Evolutionary conservation across 2,113 vertebrate genomes (phyloP).

Genomic region (Sorex fumeus): DNA sequence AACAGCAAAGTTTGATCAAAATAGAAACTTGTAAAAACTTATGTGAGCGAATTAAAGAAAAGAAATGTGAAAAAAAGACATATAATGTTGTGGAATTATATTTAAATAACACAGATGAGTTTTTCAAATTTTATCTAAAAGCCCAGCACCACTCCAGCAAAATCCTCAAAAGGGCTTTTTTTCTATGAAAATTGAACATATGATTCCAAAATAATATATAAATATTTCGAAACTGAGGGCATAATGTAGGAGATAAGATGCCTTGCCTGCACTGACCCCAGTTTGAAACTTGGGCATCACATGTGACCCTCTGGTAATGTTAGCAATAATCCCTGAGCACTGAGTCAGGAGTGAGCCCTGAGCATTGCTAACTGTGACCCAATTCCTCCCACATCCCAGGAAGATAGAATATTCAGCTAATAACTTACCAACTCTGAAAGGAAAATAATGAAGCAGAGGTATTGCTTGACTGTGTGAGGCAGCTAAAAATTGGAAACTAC

Average conservation of each 20-base stretch:
- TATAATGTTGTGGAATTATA: neutral
- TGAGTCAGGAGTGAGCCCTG: no score
- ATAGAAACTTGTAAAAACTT: slow-evolving; percentile 24
- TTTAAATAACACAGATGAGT: neutral
- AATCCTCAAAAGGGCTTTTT: neutral
- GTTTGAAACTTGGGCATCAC: no score
- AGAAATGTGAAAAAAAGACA: neutral
- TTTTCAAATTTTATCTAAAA: neutral
- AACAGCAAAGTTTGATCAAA: slow-evolving; percentile 22
- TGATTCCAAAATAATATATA: slow-evolving; percentile 34
- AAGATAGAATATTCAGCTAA: no score
- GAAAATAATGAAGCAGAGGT: neutral
- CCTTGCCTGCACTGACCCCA: no score
- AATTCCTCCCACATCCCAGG: no score
- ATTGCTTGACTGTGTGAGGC: neutral
- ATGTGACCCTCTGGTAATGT: no score
- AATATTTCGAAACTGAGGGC: neutral
- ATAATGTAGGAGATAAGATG: no score
- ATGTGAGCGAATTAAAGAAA: neutral
- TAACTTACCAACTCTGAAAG: no score
- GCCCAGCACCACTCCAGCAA: neutral
- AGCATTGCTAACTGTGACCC: no score
- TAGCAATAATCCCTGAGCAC: no score
- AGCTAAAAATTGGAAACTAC: neutral
- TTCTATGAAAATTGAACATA: neutral